These are phyloP conservation scores for Ernsta delagoae DNA, from an alignment of 2,888 invertebrate genomes.

Conservation along the genomic window DNA sequence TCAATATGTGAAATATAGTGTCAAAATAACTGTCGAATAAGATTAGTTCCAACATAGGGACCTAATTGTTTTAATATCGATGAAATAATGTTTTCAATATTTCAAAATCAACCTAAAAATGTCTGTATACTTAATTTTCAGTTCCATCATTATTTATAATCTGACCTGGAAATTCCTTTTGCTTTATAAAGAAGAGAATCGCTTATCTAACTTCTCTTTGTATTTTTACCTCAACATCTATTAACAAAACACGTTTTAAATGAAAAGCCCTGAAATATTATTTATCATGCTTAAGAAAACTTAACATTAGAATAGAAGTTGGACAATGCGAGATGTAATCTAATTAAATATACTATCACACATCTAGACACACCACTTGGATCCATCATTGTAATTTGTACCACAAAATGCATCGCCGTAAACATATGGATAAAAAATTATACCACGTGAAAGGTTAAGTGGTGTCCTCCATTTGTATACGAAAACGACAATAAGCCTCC, in stretches of 20 bases:
- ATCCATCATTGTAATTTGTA: slow-evolving; percentile 63
- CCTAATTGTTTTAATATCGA: too few species aligned
- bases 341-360: slow-evolving; percentile 41
- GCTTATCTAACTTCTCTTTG: too few species aligned
- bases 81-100: too few species aligned
- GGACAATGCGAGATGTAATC: slow-evolving; percentile 19
- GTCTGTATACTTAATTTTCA: too few species aligned
- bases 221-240: background rate
- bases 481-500: slow-evolving; percentile 30
- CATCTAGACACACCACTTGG: slow-evolving; percentile 25
- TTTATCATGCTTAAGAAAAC: background rate
- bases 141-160: too few species aligned
- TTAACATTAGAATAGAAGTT: slow-evolving; percentile 22
- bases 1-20: too few species aligned
- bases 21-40: too few species aligned
- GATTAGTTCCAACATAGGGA: too few species aligned
- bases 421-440: slow-evolving; percentile 57
- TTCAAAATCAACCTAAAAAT: too few species aligned
- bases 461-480: slow-evolving; percentile 37
- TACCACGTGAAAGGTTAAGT: slow-evolving; percentile 39
- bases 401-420: slow-evolving; percentile 67
- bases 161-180: too few species aligned
- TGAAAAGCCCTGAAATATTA: background rate
- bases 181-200: too few species aligned
- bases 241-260: background rate